These are phyloP conservation scores for Noctua comes DNA, from an alignment of 2,888 invertebrate genomes.

Conservation along the genomic window DNA sequence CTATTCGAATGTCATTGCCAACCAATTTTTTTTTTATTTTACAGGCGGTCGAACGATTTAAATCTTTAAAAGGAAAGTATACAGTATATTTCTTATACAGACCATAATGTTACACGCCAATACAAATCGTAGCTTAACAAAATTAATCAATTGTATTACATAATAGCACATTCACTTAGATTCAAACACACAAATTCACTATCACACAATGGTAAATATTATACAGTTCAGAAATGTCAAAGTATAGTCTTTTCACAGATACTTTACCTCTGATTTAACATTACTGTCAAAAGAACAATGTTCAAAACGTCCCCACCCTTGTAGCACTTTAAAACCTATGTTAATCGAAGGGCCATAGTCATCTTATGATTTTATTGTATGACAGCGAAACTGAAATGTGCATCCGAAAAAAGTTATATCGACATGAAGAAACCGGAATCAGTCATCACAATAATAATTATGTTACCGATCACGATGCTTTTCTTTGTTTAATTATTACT, in stretches of 20 bases:
- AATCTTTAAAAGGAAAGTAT: neutral
- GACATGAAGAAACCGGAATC: too few species aligned
- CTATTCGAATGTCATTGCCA: neutral
- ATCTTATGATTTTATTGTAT: too few species aligned
- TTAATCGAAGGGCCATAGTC: too few species aligned
- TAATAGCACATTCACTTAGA: constrained; percentile 7
- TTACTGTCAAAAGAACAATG: neutral
- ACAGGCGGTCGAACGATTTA: neutral
- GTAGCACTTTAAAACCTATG: too few species aligned
- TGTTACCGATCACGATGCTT: too few species aligned
- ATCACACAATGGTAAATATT: constrained; percentile 3
- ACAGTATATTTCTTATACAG: neutral
- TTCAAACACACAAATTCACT: constrained; percentile 14
- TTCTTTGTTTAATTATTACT: too few species aligned
- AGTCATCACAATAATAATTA: too few species aligned
- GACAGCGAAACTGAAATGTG: too few species aligned
- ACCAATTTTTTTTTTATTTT: neutral
- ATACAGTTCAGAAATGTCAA: constrained; percentile 10
- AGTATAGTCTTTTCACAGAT: neutral
- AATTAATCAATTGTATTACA: neutral
- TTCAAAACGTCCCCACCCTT: too few species aligned
- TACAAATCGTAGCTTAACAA: neutral
- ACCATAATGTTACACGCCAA: constrained; percentile 19
- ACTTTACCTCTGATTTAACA: neutral
- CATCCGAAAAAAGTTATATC: too few species aligned